Conservation (phyloP, 2,113 vertebrate genomes). For the Dipodomys merriami region DNA sequence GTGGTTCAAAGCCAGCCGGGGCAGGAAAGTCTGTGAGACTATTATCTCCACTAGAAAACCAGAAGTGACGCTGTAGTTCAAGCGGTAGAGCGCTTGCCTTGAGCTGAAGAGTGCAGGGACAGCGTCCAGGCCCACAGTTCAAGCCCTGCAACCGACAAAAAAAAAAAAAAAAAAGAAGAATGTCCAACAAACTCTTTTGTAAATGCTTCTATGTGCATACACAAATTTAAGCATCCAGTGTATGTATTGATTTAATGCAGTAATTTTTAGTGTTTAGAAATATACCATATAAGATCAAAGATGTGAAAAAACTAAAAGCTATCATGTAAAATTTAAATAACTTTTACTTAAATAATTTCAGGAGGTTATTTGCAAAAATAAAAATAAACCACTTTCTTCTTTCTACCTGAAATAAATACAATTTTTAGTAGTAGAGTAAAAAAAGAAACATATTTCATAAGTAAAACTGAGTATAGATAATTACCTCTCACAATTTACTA, state of each 20-base stretch:
- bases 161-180: too few relatives aligned
- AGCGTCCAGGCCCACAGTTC: too few relatives aligned
- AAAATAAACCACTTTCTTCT: background rate
- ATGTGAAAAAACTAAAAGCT: background rate
- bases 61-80: too few relatives aligned
- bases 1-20: too few relatives aligned
- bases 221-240: background rate
- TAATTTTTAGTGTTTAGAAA: too few relatives aligned
- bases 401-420: background rate
- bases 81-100: too few relatives aligned
- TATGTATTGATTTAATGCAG: background rate
- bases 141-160: too few relatives aligned
- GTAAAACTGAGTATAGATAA: background rate
- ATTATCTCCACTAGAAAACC: too few relatives aligned
- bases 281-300: background rate
- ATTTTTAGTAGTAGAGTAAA: background rate
- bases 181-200: too few relatives aligned
- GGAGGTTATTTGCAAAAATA: background rate
- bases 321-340: background rate
- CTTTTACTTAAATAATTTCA: background rate
- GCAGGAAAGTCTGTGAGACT: too few relatives aligned
- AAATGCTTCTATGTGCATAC: too few relatives aligned
- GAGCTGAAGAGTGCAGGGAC: too few relatives aligned
- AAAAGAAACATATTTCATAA: background rate
- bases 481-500: background rate